Base-by-base conservation (phyloP, 2,888 invertebrate genomes). In the Listrodromus nycthemerus region DNA sequence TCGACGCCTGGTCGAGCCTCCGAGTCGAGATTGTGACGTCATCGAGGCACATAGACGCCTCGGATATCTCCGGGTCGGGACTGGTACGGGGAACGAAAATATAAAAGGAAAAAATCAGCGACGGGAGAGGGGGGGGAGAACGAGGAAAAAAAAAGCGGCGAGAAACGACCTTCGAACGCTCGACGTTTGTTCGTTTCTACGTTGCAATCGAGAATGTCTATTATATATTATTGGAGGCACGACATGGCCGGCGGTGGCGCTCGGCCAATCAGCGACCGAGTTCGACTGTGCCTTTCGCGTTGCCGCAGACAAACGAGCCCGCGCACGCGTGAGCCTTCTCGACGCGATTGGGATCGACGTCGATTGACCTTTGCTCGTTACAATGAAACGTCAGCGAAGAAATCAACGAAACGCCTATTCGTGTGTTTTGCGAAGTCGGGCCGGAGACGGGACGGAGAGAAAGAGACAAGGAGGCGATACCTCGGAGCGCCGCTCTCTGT, bases 1-100 rank as follows among this genome's bases (percentile, higher is more conserved):
- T 86, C 88, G 87, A 86, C 80, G 82, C 82, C 85, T 86, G 66
- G 89, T 65, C 90, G 90, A 91, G 90, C 90, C 90, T 87, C 89
- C 89, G 73, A 65, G 75, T 84, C 83, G 84, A 19, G 69, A 27
- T 37, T 33, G 85, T 75, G 83, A 76, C 82, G 85, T 80, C 71
- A 82, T 55, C 61, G 75, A 21, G 65, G 33, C 48, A 24, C 63
- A 30, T 21, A 50, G 21, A 24, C 66, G 30, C 37, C 45, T 16
- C 75, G 65, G 21, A 50, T 58, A 13, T 58, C 13, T 21, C 67
- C 27, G 6, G 6, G 70, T 33, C 21, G 24, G 30, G 1, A 19
- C 61, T 6, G 61, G 27, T 45, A 37, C 19, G 63, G 52, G 6
- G 27, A 71, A 41, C 45, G 33, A 67, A n/a, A 27, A 55, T n/a